Evolutionary conservation across 2,113 vertebrate species (phyloP), one percentile per base, ranked within the genome.

Genomic region (Erythrolamprus reginae): DNA sequence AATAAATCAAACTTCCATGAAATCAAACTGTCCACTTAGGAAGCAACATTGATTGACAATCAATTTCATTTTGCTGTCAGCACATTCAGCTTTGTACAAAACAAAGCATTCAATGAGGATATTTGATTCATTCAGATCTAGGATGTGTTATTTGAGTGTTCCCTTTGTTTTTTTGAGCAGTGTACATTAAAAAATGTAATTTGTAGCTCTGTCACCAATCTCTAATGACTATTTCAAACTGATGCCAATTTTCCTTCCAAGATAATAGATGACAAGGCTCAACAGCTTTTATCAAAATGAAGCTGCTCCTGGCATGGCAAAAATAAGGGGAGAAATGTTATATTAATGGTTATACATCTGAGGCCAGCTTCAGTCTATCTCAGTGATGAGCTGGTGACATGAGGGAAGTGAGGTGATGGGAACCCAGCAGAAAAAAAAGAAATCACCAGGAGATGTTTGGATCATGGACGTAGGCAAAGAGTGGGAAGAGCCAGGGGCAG

Each of bases 381-480:
- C 61, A 33, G 1, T 70, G n/a, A 6, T 70, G 13, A 17, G n/a
- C 7, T 70, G n/a, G n/a, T 28, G 58, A 61, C 58, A 61, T 12
- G 24, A 61, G 10, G 58, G 26, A 28, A 28, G 26, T 10, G 28
- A 28, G 9, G 1, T 61, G 24, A 61, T 61, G 58, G 26, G 58
- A 70, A 17, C 13, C 13, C n/a, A 70, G 28, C 61, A 65, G n/a
- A 70, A 6, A 70, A 13, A 33, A 33, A 33, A 55, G n/a, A 33
- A 17, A 70, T 5, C 4, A 5, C 61, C 5, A 33, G 5, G 28
- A 70, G 61, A 70, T 96, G 93, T 95, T 96, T 94, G 96, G 96
- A 93, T 96, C 3, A 28, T 10, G 24, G 24, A 58, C 26, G 24
- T 26, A 58, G 56, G 56, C 4, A 10, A 61, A 61, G 26, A 61